Percentiles rank a stretch among this genome's conserved stretches.
phyloP scores from a whole-genome alignment of 1,140 invertebrate genomes.

The Oscheius sp. region DNA sequence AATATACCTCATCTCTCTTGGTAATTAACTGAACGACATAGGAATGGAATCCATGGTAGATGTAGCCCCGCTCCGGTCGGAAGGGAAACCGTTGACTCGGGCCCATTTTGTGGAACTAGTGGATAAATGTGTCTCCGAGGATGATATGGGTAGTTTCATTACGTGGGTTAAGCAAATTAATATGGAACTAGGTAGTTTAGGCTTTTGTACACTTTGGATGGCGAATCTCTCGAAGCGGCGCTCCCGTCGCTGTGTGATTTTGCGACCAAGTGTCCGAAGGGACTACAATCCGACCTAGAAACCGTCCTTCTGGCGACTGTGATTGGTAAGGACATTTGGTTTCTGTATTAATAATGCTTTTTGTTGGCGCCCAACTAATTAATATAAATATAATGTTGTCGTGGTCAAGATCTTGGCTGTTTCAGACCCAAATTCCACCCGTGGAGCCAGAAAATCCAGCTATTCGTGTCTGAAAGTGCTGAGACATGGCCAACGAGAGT shows the following conservation, averaged over 20 bases:
- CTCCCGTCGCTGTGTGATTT: slow-evolving; percentile 12
- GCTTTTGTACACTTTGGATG: neutral
- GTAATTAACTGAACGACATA: no score
- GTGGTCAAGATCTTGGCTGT: neutral
- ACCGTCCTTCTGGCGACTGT: neutral
- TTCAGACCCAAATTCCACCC: slow-evolving; percentile 10
- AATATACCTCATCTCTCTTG: no score
- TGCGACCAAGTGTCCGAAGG: neutral
- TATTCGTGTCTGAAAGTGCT: slow-evolving; percentile 10
- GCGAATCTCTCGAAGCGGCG: neutral
- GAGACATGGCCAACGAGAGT: neutral
- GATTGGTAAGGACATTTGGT: neutral
- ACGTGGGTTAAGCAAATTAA: neutral
- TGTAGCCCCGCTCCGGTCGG: no score
- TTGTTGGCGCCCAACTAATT: neutral
- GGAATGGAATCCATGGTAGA: no score
- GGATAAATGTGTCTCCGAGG: neutral
- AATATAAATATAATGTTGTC: neutral
- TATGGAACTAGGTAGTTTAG: neutral
- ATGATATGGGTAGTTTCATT: neutral
- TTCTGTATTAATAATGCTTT: neutral
- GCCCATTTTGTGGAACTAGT: neutral
- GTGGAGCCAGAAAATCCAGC: neutral
- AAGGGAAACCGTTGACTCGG: slow-evolving; percentile 61
- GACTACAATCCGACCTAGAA: neutral